phyloP scores from a whole-genome alignment of 2,797 vertebrate species.

The Cryptoprocta ferox region DNA sequence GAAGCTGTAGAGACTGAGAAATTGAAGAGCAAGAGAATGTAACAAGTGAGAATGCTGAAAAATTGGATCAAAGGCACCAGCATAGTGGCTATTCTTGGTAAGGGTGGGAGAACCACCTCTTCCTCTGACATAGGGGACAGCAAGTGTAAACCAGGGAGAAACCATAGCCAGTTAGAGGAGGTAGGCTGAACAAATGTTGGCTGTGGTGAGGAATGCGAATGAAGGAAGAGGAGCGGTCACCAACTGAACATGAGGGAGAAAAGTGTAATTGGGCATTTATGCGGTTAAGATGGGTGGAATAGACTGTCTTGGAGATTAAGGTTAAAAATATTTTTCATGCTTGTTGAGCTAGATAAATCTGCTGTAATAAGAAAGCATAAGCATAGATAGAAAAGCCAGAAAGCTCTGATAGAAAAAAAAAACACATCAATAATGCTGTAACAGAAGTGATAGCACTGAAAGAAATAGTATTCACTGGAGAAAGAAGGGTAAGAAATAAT shows the following conservation, averaged over 20 bases:
- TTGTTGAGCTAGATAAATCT: background rate
- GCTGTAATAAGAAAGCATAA: background rate
- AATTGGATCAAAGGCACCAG: background rate
- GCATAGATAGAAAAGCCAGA: background rate
- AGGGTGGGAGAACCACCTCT: background rate
- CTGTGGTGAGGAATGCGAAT: background rate
- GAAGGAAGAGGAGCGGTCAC: background rate
- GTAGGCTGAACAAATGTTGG: background rate
- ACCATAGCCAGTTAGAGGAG: background rate
- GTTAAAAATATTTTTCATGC: background rate
- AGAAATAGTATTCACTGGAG: background rate
- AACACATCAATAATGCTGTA: background rate
- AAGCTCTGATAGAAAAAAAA: background rate
- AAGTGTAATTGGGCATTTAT: background rate
- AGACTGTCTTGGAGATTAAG: background rate
- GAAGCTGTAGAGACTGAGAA: background rate
- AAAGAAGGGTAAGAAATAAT: slow-evolving; percentile 15
- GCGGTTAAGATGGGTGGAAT: background rate
- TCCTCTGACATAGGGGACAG: background rate
- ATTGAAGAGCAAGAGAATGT: background rate
- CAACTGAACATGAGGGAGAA: background rate
- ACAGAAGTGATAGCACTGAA: background rate
- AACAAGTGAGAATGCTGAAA: background rate
- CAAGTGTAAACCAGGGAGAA: background rate
- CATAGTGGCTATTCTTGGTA: background rate